phyloP scores from a whole-genome alignment of 2,888 invertebrate genomes.

The Epinotia ramella region DNA sequence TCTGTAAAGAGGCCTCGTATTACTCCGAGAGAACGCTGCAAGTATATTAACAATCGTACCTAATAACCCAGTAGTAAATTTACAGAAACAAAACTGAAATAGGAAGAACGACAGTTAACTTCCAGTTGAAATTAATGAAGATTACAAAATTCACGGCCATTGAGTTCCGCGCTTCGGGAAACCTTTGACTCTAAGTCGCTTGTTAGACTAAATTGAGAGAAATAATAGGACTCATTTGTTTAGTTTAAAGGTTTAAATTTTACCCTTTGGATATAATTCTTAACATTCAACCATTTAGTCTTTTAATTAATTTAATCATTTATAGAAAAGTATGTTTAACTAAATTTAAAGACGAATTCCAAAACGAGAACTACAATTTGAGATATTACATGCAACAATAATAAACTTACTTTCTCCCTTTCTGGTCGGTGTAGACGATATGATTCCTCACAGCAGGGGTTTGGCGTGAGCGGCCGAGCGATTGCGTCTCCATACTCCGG shows the following conservation, averaged over 20 bases:
- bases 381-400: not conserved
- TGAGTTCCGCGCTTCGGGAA: slow-evolving; percentile 80
- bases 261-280: slow-evolving; percentile 65
- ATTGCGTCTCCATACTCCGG: slow-evolving; percentile 71
- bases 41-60: slow-evolving; percentile 8
- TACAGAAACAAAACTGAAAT: slow-evolving; percentile 67
- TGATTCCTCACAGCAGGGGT: slow-evolving; percentile 79
- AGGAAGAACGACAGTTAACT: slow-evolving; percentile 72
- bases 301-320: slow-evolving; percentile 21
- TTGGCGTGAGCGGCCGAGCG: slow-evolving; percentile 68
- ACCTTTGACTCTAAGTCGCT: slow-evolving; percentile 82
- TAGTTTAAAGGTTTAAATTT: slow-evolving; percentile 76
- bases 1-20: not conserved
- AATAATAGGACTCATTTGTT: slow-evolving; percentile 84
- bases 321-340: not conserved
- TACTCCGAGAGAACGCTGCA: not conserved
- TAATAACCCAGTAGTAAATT: slow-evolving; percentile 56
- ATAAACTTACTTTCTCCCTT: slow-evolving; percentile 80
- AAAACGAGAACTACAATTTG: too few relatives aligned
- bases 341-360: not conserved
- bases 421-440: slow-evolving; percentile 83
- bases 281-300: slow-evolving; percentile 60
- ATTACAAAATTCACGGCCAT: slow-evolving; percentile 84
- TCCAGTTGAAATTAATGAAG: slow-evolving; percentile 82
- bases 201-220: slow-evolving; percentile 84